A percentile compares a stretch with the other conserved stretches of the same genome.
These are phyloP conservation scores for Drosophila rubida DNA, from an alignment of 2,888 invertebrate genomes.

Conservation along the genomic window DNA sequence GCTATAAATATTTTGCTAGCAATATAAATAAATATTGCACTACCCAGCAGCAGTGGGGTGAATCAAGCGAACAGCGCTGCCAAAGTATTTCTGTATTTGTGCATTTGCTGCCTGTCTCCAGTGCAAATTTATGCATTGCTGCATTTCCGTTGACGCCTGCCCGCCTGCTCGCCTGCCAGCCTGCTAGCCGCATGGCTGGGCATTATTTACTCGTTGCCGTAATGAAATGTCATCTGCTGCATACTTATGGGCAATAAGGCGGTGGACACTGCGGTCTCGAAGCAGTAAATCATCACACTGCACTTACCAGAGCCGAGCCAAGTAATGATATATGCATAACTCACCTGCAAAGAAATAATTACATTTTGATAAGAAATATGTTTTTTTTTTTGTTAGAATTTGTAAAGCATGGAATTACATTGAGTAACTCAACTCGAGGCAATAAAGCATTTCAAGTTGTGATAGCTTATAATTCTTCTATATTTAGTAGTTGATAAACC, in stretches of 20 bases:
- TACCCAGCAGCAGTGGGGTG: too few relatives aligned
- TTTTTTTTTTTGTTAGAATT: neutral
- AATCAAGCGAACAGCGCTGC: neutral
- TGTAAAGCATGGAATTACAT: neutral
- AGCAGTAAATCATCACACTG: constrained; percentile 3
- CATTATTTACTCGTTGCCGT: constrained; percentile 26
- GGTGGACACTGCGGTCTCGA: neutral
- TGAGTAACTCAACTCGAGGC: neutral
- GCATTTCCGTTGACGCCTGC: constrained; percentile 37
- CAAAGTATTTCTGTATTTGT: neutral
- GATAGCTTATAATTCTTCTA: neutral
- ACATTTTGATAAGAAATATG: neutral
- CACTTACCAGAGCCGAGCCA: constrained; percentile 7
- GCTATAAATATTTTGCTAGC: constrained; percentile 41
- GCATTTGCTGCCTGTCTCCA: constrained; percentile 25
- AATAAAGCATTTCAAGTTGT: neutral
- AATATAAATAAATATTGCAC: constrained; percentile 45
- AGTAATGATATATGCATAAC: constrained; percentile 7
- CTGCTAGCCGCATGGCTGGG: constrained; percentile 1
- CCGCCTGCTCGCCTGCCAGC: constrained; percentile 14
- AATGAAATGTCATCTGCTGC: constrained; percentile 30
- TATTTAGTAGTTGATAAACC: neutral
- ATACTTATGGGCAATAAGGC: neutral
- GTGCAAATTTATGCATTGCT: constrained; percentile 51
- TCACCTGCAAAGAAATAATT: constrained; percentile 42